These are phyloP conservation scores for Drosophila parvula DNA, from an alignment of 1,140 invertebrate genomes.

Conservation along the genomic window DNA sequence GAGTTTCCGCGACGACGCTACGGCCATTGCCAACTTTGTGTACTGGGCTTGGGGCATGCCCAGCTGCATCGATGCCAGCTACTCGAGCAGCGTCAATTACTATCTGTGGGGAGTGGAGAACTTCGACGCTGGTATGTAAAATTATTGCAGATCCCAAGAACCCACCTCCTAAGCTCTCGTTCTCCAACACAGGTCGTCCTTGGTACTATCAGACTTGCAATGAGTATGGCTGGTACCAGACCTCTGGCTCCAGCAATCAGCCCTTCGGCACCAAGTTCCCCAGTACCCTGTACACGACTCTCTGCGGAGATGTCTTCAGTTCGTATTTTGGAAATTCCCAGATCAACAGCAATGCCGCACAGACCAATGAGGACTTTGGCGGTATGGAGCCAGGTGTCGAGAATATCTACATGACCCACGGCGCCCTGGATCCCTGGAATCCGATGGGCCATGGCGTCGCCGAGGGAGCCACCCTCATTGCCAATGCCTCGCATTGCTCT, in stretches of 20 bases:
- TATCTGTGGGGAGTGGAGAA: constrained; percentile 50
- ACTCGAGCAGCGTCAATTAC: constrained; percentile 57
- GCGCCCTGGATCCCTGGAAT: constrained; percentile 88
- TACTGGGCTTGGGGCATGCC: constrained; percentile 48
- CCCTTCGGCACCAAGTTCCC: constrained; percentile 88
- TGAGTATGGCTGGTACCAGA: constrained; percentile 93
- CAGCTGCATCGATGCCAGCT: constrained; percentile 63
- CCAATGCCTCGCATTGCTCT: constrained; percentile 87
- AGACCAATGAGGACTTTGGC: constrained; percentile 87
- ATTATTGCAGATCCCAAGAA: background rate
- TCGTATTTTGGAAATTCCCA: constrained; percentile 85
- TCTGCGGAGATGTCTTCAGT: constrained; percentile 89
- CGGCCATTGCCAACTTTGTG: constrained; percentile 69
- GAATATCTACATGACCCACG: constrained; percentile 87
- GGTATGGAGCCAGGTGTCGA: constrained; percentile 85
- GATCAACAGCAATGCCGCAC: constrained; percentile 84
- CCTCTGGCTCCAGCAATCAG: constrained; percentile 86
- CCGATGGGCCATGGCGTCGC: constrained; percentile 86
- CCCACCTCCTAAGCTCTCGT: background rate
- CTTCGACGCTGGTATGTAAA: constrained; percentile 55
- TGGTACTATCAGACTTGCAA: constrained; percentile 94
- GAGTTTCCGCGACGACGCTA: constrained; percentile 56
- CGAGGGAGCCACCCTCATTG: constrained; percentile 85
- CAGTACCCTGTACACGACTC: constrained; percentile 86
- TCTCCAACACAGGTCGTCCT: constrained; percentile 84